Conservation (phyloP, 2,113 vertebrate species). For the Catharus minimus region DNA sequence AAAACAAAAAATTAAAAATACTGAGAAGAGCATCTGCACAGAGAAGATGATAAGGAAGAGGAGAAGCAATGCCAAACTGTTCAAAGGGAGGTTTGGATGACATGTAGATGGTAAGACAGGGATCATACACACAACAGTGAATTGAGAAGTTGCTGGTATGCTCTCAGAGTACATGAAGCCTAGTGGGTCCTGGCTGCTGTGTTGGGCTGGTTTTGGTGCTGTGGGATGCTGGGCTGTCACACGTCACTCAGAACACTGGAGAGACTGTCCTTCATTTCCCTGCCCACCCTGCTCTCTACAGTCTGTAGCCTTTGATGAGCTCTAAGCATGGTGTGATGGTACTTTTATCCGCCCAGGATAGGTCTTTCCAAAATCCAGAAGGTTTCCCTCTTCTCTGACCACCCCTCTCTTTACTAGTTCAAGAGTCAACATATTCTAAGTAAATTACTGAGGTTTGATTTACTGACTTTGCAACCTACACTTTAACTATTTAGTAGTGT, state of each 20-base stretch:
- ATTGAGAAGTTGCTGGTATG: neutral
- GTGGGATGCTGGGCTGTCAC: neutral
- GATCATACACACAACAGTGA: neutral
- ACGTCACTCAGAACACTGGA: neutral
- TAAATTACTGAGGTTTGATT: neutral
- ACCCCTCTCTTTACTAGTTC: neutral
- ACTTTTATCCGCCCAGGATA: neutral
- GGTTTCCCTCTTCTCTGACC: neutral
- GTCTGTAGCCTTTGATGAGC: neutral
- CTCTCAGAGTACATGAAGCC: neutral
- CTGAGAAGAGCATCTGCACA: neutral
- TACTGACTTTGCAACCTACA: neutral
- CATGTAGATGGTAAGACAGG: neutral
- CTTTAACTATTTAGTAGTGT: neutral
- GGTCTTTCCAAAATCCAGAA: neutral
- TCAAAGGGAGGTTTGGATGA: neutral
- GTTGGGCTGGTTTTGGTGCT: neutral
- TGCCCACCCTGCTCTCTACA: neutral
- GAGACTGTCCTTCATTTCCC: neutral
- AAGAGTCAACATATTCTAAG: neutral
- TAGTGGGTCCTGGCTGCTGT: accelerated
- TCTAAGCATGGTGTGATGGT: neutral
- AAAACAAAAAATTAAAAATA: neutral
- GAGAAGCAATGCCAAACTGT: neutral
- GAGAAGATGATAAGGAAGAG: neutral